Base-by-base conservation (phyloP, 1,140 invertebrate species). In the Hestina assimilis region DNA sequence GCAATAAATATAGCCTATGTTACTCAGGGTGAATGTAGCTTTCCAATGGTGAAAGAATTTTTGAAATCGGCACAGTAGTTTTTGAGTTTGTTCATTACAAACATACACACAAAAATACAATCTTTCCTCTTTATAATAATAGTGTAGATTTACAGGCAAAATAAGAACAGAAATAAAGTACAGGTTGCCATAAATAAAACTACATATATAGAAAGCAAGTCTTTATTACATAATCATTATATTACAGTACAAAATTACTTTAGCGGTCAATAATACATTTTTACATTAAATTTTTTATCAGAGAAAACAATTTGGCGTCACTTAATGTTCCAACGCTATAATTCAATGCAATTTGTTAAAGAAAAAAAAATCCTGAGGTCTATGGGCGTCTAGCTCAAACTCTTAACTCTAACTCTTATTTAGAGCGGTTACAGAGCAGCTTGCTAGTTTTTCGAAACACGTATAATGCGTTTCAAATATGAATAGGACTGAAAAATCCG, bases 211-310 rank as follows among this genome's bases (percentile, higher is more conserved):
- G 2, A 56, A 56, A 47, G 31, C 53, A 23, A 21, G 40, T 40
- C 24, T 56, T 40, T 56, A 56, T 56, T 56, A 40, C 5, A 47
- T 20, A n/a, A n/a, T n/a, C 11, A 23, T 17, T 47, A 35, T 46
- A 26, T 20, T 56, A 56, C 23, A 40, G 31, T 47, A 56, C 33
- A 56, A 40, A 41, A 46, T 56, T 47, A 56, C 33, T 9, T 20
- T 45, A 54, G 23, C 52, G 46, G 52, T 54, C 41, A 45, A 54
- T 54, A 54, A 46, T 54, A 54, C 41, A 54, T 54, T 54, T 54
- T 45, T 53, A 53, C 51, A 53, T 51, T 24, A 33, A 4, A 24
- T 17, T n/a, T 41, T 19, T 19, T 4, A 31, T 29, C n/a, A 42
- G 24, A 42, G 24, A 24, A 51, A 19, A 45, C 24, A 42, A 41